Evolutionary conservation across 2,113 vertebrate species (phyloP), one percentile per base, ranked within the genome.

Genomic region (Brachionichthys hirsutus): DNA sequence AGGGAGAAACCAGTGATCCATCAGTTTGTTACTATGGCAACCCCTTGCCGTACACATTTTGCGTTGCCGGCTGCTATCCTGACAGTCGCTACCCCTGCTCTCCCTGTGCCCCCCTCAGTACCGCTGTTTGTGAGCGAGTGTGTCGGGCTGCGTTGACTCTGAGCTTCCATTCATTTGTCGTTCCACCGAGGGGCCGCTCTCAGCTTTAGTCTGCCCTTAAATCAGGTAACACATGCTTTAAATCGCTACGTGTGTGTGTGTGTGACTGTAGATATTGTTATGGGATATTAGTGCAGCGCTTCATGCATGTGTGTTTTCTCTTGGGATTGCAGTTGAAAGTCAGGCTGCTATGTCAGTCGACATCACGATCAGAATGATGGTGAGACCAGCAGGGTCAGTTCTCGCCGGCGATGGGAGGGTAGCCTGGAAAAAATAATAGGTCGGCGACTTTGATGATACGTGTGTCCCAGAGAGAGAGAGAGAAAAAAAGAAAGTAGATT

Each of bases 1-100:
- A 50, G 68, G 58, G 51, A 24, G 20, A 60, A 82, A 64, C 60
- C 62, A 55, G 43, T 69, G 49, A 65, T 56, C 73, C 61, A 35
- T 68, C 71, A 62, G 85, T 82, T 69, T 81, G 89, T 90, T 89
- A 83, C 86, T 58, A 82, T 88, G 85, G 82, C 45, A 88, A 91
- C 89, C 50, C 38, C 78, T 84, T 67, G 59, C 74, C 73, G 80
- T 78, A 65, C 78, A 77, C 73, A 70, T 81, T 86, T 80, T 62
- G 62, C 83, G 70, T n/a, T 73, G 70, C 76, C 50, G 74, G 63
- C 77, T 84, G 71, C 68, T 86, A 46, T 78, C 67, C 36, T 42
- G 71, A 63, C 78, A 46, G 79, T 58, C 59, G 63, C 56, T 77
- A 67, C 74, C 82, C 78, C 67, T 74, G 63, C 62, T 78, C 66